Evolutionary conservation across 2,797 vertebrate genomes (phyloP), one percentile per base, ranked within the genome.

Genomic region (Chaetodon trifasciatus): DNA sequence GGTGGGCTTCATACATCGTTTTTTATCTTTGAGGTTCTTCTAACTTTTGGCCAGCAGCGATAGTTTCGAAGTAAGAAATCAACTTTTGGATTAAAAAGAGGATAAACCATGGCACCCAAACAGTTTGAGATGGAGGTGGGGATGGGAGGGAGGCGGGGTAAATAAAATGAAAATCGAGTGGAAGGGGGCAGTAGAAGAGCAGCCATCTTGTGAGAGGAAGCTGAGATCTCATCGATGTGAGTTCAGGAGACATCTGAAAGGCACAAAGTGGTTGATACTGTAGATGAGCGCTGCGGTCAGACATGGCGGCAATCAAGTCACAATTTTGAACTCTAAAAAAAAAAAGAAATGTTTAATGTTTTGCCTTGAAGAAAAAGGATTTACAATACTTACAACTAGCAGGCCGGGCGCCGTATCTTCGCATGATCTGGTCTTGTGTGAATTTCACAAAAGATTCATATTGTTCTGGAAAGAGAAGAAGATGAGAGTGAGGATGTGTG

Each of bases 401-500:
- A 88, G 97, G 96, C 89, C 97, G 95, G 89, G 97, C 96, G 46
- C 97, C 97, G 66, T 97, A 98, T 95, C 96, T 96, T 95, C 97
- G 96, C 97, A 98, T 98, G 86, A 98, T 98, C 95, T 98, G 97
- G 94, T 98, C 97, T 94, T 98, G 97, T 94, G 97, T 98, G 94
- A 98, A 98, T 96, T 98, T 98, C 96, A 98, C 97, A 96, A 98
- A 98, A 86, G 97, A 97, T 95, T 98, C 97, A 89, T 98, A 98
- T 95, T 98, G 97, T 96, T 98, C 97, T 98, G 93, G 44, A 73
- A 81, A 78, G 15, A 84, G 46, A 85, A 74, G 42, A 81, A 9
- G 24, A 49, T 13, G 11, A 28, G 16, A 23, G n/a, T 83, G 28
- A 79, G 46, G 24, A 3, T 13, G 21, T 19, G 13, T 23, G 35